Evolutionary conservation across 2,797 vertebrate genomes (phyloP), one percentile per base, ranked within the genome.

Genomic region (Tokudaia tokunoshimensis): DNA sequence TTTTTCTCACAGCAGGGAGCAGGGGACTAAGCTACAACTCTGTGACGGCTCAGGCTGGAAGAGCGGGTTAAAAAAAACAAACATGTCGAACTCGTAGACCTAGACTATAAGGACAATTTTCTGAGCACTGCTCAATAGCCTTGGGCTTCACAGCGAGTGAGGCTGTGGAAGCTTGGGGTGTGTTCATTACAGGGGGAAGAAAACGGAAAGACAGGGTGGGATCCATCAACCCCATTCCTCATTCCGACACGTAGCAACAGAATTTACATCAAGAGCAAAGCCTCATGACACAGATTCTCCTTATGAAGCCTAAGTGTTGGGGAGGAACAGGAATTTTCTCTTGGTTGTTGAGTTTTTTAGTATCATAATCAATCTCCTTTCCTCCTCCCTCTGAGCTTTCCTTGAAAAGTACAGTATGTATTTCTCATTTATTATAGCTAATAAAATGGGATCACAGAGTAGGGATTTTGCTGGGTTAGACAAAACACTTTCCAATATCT

Each of bases 1-100:
- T 17, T n/a, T 79, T 34, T 15, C 57, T 78, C 5, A n/a, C 9
- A 67, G 61, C 74, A 81, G 14, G 29, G 20, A 3, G 24, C 44
- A 55, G 7, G 0, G 1, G 31, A 52, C n/a, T 81, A 37, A 11
- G 29, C 6, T 6, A 0, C 12, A 57, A 34, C 8, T 3, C 31
- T 20, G 0, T 17, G 72, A 17, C 44, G 7, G 31, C 24, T 34
- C 8, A 0, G 22, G 47, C 57, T 34, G 13, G 9, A 13, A 34
- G 15, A 14, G 9, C 2, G 47, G 14, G 20, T 72, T 5, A 81
- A 24, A 91, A 83, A 50, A 31, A 78, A 41, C 41, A 41, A 41
- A 41, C 41, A 41, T 0, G 31, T 5, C 52, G n/a, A 57, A 7
- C 44, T 88, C 41, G 11, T 12, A 26, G 37, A 29, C 15, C 41